Evolutionary conservation across 2,797 vertebrate genomes (phyloP), one percentile per base, ranked within the genome.

Genomic region (Triplophysa bombifrons): DNA sequence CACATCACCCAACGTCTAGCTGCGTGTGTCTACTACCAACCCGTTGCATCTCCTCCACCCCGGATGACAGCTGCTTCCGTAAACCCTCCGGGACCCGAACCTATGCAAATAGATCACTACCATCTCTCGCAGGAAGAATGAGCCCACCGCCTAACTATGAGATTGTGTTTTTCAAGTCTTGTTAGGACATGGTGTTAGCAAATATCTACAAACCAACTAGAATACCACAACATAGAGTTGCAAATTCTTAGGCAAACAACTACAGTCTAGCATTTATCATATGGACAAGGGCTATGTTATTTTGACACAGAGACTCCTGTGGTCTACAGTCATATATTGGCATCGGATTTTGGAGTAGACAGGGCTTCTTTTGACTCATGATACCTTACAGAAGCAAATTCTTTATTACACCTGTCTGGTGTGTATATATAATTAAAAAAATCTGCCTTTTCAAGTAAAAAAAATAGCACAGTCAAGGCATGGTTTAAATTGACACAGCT

Each of bases 391-490:
- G 58, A 16, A 61, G 22, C 13, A 61, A 16, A 30, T 60, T 27
- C 1, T 3, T 13, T 13, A 11, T 12, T 25, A 60, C 22, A 12
- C 22, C 2, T 60, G 20, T 60, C 34, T 38, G 8, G 12, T 66
- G 20, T 69, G 25, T 20, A 6, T 58, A 58, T 44, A 55, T n/a
- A 60, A 34, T 50, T 77, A 2, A 50, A 56, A 76, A 13, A 58
- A 65, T 65, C n/a, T 7, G 19, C 41, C 41, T 13, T 16, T 30
- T 53, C 17, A 48, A 48, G 12, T 30, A 2, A 41, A 65, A 41
- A 4, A 19, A 4, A 38, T 7, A 38, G n/a, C 38, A 68, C 50
- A 13, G 10, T 55, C 20, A 12, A 55, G 17, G 22, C 5, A 30
- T 44, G 3, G 46, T 56, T 16, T 17, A 46, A 16, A 41, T 14